Percentiles rank a stretch among this genome's conserved stretches.
phyloP scores from a whole-genome alignment of 2,797 vertebrate species.

The Siniperca undulata region DNA sequence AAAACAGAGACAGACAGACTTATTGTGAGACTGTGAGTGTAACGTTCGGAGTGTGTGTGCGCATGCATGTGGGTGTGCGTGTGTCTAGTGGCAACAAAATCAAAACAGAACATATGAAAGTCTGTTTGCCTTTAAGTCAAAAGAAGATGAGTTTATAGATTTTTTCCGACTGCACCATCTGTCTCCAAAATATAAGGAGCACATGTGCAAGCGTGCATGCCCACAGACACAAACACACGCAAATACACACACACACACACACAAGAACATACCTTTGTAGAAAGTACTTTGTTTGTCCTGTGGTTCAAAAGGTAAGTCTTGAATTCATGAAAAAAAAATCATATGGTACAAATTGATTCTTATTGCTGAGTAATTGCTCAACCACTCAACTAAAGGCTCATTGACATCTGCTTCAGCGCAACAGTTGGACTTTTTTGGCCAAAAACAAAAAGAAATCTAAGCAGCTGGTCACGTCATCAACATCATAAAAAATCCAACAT shows the following conservation, averaged over 20 bases:
- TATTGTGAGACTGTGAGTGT: neutral
- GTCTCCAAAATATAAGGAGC: slow-evolving; percentile 40
- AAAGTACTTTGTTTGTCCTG: neutral
- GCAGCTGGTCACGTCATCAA: neutral
- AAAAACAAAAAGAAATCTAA: neutral
- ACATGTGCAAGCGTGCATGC: neutral
- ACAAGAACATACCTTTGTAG: neutral
- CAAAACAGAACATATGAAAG: slow-evolving; percentile 47
- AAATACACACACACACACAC: slow-evolving; percentile 5
- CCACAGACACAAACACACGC: neutral
- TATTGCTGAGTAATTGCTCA: slow-evolving; percentile 11
- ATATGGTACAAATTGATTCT: neutral
- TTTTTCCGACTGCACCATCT: slow-evolving; percentile 38
- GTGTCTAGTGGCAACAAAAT: slow-evolving; percentile 35
- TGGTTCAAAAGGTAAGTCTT: neutral
- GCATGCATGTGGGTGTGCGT: neutral
- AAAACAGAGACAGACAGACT: slow-evolving; percentile 10
- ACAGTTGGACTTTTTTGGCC: neutral
- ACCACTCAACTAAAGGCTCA: slow-evolving; percentile 1
- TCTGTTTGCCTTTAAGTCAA: slow-evolving; percentile 59
- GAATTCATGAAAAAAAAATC: neutral
- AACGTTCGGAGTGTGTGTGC: neutral
- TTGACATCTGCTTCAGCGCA: neutral
- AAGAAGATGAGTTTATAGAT: slow-evolving; percentile 66
- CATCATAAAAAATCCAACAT: neutral